These are phyloP conservation scores for Bufo gargarizans DNA, from an alignment of 2,113 vertebrate genomes.

Conservation along the genomic window DNA sequence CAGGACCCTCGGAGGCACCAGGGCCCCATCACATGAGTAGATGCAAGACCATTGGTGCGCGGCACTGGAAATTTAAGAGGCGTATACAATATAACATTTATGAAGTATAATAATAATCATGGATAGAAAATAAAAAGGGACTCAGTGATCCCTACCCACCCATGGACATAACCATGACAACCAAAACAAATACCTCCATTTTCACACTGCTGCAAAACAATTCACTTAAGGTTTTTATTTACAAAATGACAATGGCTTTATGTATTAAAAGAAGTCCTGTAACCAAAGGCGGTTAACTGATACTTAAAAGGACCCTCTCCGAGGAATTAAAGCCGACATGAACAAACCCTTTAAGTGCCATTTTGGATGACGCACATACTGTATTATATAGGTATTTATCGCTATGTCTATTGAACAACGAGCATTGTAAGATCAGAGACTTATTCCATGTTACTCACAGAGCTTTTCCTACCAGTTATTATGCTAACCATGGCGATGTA, in stretches of 20 bases:
- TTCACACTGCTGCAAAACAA: not conserved
- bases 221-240: not conserved
- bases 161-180: not conserved
- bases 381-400: not conserved
- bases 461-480: not conserved
- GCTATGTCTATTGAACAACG: not conserved
- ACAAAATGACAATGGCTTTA: not conserved
- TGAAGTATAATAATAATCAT: no score
- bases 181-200: not conserved
- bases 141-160: not conserved
- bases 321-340: not conserved
- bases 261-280: not conserved
- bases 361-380: not conserved
- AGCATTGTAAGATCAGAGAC: not conserved
- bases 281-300: not conserved
- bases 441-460: not conserved
- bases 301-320: not conserved
- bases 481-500: not conserved
- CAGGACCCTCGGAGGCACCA: no score
- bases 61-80: no score
- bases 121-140: no score
- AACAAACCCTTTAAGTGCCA: not conserved
- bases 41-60: no score
- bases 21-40: no score
- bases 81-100: no score